A percentile compares a stretch with the other conserved stretches of the same genome.
These are phyloP conservation scores for Rhabdomys dilectus DNA, from an alignment of 2,113 vertebrate species.

Conservation along the genomic window DNA sequence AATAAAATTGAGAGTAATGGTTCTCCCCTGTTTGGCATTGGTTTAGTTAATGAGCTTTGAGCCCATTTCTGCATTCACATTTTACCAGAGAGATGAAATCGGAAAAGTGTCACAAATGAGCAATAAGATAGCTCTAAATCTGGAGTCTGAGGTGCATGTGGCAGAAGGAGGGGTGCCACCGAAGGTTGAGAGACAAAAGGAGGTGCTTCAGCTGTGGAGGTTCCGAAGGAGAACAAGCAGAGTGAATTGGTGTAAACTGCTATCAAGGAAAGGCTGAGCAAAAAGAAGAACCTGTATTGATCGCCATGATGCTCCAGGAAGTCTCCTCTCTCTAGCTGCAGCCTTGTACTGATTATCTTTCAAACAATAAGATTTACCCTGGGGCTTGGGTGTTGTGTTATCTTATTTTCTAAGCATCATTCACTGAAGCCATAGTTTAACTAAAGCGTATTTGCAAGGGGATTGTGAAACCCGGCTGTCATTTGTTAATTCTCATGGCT, in stretches of 20 bases:
- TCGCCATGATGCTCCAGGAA: neutral
- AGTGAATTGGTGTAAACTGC: conserved; percentile 52
- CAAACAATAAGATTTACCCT: neutral
- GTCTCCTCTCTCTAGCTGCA: neutral
- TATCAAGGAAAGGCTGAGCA: conserved; percentile 39
- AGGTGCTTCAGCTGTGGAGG: conserved; percentile 37
- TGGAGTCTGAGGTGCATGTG: neutral
- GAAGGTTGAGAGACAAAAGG: neutral
- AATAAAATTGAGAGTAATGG: neutral
- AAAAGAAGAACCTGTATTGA: neutral
- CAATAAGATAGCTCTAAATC: neutral
- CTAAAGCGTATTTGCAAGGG: conserved; percentile 7
- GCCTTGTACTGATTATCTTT: neutral
- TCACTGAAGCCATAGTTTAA: neutral
- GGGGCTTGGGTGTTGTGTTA: neutral
- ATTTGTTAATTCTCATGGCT: conserved; percentile 38
- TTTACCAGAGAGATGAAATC: neutral
- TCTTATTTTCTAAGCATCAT: neutral
- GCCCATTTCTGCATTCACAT: neutral
- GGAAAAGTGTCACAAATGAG: neutral
- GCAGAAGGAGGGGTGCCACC: neutral
- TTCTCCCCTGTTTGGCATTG: neutral
- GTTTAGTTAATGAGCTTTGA: neutral
- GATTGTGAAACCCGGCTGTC: conserved; percentile 35
- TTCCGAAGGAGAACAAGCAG: conserved; percentile 60